Conservation (phyloP, 2,113 vertebrate species). For the Podiceps cristatus region DNA sequence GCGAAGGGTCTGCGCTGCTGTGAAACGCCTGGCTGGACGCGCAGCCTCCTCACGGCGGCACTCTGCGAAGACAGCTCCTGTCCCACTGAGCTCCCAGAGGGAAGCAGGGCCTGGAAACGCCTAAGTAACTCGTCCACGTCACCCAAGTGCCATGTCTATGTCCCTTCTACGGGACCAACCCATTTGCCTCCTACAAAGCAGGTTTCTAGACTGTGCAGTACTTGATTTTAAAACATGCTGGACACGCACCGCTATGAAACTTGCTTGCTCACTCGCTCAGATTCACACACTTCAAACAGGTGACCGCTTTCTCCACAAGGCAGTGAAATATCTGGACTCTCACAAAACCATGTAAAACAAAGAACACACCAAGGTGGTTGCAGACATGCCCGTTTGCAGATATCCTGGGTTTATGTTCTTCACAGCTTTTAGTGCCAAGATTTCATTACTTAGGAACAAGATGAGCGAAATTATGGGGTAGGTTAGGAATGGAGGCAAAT, state of each 20-base stretch:
- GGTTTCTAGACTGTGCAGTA: background rate
- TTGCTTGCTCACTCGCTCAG: background rate
- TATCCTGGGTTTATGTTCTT: background rate
- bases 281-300: background rate
- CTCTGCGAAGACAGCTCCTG: background rate
- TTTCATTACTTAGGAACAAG: background rate
- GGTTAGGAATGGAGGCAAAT: background rate
- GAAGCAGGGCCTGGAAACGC: background rate
- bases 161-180: background rate
- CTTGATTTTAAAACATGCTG: background rate
- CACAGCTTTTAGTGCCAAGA: background rate
- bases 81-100: rapidly evolving
- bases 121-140: rapidly evolving
- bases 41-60: background rate
- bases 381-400: background rate
- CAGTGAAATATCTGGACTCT: background rate
- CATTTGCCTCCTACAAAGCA: background rate
- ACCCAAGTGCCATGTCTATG: background rate
- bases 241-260: background rate
- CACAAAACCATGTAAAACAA: background rate
- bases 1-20: background rate
- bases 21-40: background rate
- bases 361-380: background rate
- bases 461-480: background rate
- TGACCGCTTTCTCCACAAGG: background rate